Base-by-base conservation (phyloP, 2,888 invertebrate species). In the Apotomis betuletana region DNA sequence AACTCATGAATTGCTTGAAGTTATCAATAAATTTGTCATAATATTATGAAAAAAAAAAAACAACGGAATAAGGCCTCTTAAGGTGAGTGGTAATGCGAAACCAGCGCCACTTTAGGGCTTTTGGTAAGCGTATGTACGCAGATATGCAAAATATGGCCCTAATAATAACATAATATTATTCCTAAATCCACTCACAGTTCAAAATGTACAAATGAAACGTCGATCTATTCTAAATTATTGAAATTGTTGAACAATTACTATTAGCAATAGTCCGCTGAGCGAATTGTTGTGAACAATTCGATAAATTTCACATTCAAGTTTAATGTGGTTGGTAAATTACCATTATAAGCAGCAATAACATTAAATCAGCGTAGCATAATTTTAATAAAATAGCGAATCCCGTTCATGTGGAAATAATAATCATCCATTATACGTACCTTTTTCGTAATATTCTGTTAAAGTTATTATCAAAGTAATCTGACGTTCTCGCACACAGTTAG, bases 191-290 rank as follows among this genome's bases (percentile, higher is more conserved):
- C 41, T 63, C 49, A 60, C 13, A n/a, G 8, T 10, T 27, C 15
- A 15, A 15, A 27, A 8, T 49, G 36, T 15, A 8, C 15, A 36
- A 57, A 10, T 58, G 10, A 49, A 49, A 49, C 49, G 36, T 58
- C 38, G 5, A 58, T 59, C 41, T 5, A 27, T 13, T 46, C 55
- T n/a, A 67, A 58, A 58, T 59, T n/a, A 46, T 46, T 51, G 51
- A 36, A 9, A 52, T 36, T 36, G 59, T 54, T 41, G n/a, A 13
- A 13, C 38, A 52, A 62, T 51, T 63, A 3, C 9, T 46, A 36
- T 61, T 61, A 55, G 27, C n/a, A 41, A 41, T 41, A 55, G 58
- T 61, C 60, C 44, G 15, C 4, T 55, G 68, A 69, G 55, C 49
- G 49, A 62, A 62, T 49, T 61, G n/a, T 27, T 15, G 68, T 52